Conservation (phyloP, 2,113 vertebrate species). For the Burhinus bistriatus region DNA sequence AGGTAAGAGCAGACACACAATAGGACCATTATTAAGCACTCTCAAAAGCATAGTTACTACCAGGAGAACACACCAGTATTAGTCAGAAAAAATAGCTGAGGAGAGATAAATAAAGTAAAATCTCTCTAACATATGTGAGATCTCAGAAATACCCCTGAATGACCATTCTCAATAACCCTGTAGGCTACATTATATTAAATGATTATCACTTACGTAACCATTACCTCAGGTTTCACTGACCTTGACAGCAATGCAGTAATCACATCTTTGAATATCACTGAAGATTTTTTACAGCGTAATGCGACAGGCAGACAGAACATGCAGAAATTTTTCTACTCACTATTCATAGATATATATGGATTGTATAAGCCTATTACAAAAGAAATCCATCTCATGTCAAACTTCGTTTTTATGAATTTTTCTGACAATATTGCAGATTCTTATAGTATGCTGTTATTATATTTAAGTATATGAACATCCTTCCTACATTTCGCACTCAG, state of each 20-base stretch:
- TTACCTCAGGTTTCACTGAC: conserved; percentile 37
- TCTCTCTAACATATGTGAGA: not conserved
- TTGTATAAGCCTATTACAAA: not conserved
- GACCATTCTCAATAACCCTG: not conserved
- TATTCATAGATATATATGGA: not conserved
- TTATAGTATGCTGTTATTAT: not conserved
- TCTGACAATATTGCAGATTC: not conserved
- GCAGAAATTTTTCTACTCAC: not conserved
- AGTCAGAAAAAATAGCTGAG: not conserved
- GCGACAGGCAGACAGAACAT: not conserved
- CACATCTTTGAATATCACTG: not conserved
- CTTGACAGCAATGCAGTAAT: conserved; percentile 1
- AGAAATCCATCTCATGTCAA: not conserved
- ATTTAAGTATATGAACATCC: not conserved
- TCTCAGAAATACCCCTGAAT: not conserved
- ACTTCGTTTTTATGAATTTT: not conserved
- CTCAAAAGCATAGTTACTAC: not conserved
- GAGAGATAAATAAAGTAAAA: not conserved
- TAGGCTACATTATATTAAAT: not conserved
- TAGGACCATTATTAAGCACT: not conserved
- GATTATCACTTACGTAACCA: conserved; percentile 8
- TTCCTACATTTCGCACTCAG: not conserved
- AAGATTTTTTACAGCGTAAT: not conserved
- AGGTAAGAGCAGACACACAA: not conserved
- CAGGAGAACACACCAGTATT: not conserved